These are phyloP conservation scores for Procambarus clarkii DNA, from an alignment of 1,140 invertebrate genomes.

Conservation along the genomic window DNA sequence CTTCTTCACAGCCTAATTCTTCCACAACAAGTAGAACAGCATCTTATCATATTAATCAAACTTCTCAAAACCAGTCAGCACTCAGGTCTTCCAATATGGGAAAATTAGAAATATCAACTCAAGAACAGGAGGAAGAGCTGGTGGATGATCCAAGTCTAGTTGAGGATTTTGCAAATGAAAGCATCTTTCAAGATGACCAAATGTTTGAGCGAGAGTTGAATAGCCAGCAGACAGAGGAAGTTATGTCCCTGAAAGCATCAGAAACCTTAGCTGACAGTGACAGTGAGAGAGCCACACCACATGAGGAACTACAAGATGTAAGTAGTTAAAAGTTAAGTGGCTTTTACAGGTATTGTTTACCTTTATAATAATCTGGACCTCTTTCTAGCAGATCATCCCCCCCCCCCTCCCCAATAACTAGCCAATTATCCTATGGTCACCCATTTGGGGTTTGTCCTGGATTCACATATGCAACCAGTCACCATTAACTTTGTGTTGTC, in stretches of 20 bases:
- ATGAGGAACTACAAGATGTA: constrained; percentile 57
- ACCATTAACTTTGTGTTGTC: too few relatives aligned
- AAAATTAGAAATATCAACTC: constrained; percentile 21
- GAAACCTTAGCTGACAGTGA: constrained; percentile 70
- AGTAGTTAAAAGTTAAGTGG: neutral
- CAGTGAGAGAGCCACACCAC: constrained; percentile 58
- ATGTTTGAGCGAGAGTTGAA: constrained; percentile 64
- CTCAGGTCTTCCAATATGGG: constrained; percentile 2
- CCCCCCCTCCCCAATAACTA: too few relatives aligned
- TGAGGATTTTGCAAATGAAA: constrained; percentile 34
- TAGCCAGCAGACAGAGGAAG: constrained; percentile 60
- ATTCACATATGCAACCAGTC: too few relatives aligned
- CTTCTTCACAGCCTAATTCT: constrained; percentile 13
- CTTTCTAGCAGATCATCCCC: too few relatives aligned
- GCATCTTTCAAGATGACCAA: constrained; percentile 59
- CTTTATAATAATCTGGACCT: too few relatives aligned
- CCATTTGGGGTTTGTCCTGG: too few relatives aligned
- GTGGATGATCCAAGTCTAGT: constrained; percentile 49
- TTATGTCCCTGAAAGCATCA: constrained; percentile 69
- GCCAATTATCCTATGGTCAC: too few relatives aligned
- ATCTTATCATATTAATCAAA: constrained; percentile 25
- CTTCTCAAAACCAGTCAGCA: neutral
- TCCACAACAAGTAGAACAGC: constrained; percentile 4
- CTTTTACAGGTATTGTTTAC: too few relatives aligned
- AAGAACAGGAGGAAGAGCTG: constrained; percentile 50